These are phyloP conservation scores for Mesocentrotus franciscanus DNA, from an alignment of 53 echinoderm and acorn worm genomes.

Conservation along the genomic window DNA sequence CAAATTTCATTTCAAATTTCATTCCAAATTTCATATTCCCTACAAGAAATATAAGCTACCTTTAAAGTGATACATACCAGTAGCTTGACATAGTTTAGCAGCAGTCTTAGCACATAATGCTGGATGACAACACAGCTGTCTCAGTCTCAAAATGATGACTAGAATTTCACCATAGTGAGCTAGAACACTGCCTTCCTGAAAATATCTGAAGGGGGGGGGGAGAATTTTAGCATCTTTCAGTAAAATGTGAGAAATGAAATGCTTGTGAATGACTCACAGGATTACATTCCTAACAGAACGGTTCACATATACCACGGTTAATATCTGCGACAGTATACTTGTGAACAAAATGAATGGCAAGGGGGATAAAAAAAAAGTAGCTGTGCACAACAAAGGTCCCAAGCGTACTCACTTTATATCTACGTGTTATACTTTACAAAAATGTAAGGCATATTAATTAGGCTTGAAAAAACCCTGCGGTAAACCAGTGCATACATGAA, in stretches of 20 bases:
- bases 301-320: too few species aligned
- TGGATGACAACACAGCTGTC: conserved; percentile 96
- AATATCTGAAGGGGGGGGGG: conserved; percentile 72
- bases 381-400: not conserved
- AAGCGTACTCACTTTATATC: too few species aligned
- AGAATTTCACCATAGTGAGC: conserved; percentile 88
- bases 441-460: too few species aligned
- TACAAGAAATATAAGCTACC: not conserved
- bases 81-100: conserved; percentile 56
- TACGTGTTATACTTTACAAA: too few species aligned
- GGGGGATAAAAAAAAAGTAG: too few species aligned
- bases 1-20: too few species aligned
- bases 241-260: not conserved
- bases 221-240: not conserved
- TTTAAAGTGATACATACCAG: conserved; percentile 6
- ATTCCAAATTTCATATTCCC: too few species aligned
- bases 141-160: conserved; percentile 86
- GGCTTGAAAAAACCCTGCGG: too few species aligned
- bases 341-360: too few species aligned
- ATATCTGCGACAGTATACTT: too few species aligned
- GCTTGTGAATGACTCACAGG: not conserved
- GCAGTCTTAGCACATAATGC: conserved; percentile 77
- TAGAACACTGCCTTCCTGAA: conserved; percentile 75
- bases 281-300: too few species aligned
- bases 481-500: too few species aligned